These are phyloP conservation scores for Thymallus thymallus DNA, from an alignment of 2,113 vertebrate genomes.

Conservation along the genomic window DNA sequence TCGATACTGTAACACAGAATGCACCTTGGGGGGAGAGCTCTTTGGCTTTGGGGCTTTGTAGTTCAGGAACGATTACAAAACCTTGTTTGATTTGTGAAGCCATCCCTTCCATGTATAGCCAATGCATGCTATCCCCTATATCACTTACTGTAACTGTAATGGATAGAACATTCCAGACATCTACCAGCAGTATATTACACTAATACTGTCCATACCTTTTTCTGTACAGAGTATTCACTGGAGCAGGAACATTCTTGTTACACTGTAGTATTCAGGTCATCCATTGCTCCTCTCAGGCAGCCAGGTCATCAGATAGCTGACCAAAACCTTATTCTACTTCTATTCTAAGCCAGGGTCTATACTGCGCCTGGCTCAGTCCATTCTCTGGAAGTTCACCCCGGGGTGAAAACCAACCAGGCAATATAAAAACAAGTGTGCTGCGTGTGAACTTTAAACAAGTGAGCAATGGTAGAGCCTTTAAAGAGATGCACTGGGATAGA, in stretches of 20 bases:
- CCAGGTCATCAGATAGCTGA: too few relatives aligned
- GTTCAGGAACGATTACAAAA: slow-evolving; percentile 18
- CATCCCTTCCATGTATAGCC: neutral
- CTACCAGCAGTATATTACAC: too few relatives aligned
- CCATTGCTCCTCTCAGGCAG: too few relatives aligned
- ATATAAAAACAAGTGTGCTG: slow-evolving; percentile 26
- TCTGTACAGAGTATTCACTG: slow-evolving; percentile 14
- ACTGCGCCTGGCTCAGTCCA: neutral
- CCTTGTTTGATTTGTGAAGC: slow-evolving; percentile 7
- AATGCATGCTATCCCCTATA: neutral
- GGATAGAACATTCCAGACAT: neutral
- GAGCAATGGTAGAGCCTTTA: slow-evolving; percentile 32
- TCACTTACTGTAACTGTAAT: neutral
- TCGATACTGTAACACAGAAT: slow-evolving; percentile 18
- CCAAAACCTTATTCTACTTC: slow-evolving; percentile 6
- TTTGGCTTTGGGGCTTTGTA: slow-evolving; percentile 25
- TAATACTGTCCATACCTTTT: slow-evolving; percentile 5
- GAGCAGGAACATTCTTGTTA: slow-evolving; percentile 10
- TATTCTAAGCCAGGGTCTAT: neutral
- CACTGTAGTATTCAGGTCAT: neutral
- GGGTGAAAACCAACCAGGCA: slow-evolving; percentile 13
- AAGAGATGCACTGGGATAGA: slow-evolving; percentile 54
- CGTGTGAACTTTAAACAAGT: slow-evolving; percentile 55
- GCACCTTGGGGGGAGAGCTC: slow-evolving; percentile 32
- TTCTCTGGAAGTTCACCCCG: neutral